phyloP scores from a whole-genome alignment of 2,113 vertebrate genomes.

The Ochotona curzoniae region DNA sequence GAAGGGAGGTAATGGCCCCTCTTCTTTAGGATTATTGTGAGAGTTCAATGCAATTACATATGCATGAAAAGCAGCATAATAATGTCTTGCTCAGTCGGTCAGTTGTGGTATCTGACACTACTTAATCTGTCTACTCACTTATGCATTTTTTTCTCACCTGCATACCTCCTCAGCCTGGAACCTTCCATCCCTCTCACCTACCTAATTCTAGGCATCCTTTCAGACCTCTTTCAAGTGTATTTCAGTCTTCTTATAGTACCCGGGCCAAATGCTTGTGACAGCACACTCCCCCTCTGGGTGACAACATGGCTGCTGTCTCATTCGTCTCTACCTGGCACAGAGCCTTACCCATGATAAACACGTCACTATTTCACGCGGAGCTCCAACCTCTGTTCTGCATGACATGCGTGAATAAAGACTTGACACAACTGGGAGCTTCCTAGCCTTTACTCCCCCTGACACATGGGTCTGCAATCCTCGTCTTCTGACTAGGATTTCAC shows the following conservation, averaged over 20 bases:
- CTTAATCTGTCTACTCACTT: background rate
- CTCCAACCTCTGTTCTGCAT: background rate
- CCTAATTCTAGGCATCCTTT: background rate
- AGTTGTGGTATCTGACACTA: background rate
- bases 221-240: background rate
- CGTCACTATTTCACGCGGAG: background rate
- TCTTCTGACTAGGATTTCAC: background rate
- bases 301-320: background rate
- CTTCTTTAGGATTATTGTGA: background rate
- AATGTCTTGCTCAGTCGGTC: background rate
- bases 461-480: background rate
- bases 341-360: accelerated
- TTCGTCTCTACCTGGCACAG: too few relatives aligned
- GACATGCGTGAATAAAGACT: background rate
- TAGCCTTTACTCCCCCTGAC: background rate
- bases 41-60: background rate
- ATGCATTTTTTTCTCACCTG: background rate
- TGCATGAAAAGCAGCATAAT: background rate
- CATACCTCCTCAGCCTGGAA: background rate
- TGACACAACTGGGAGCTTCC: background rate
- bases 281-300: accelerated
- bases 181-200: background rate
- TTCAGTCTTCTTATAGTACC: background rate
- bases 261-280: background rate
- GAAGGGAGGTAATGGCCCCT: background rate